Evolutionary conservation across 2,113 vertebrate species (phyloP).

Genomic region (Microcebus jonahi): DNA sequence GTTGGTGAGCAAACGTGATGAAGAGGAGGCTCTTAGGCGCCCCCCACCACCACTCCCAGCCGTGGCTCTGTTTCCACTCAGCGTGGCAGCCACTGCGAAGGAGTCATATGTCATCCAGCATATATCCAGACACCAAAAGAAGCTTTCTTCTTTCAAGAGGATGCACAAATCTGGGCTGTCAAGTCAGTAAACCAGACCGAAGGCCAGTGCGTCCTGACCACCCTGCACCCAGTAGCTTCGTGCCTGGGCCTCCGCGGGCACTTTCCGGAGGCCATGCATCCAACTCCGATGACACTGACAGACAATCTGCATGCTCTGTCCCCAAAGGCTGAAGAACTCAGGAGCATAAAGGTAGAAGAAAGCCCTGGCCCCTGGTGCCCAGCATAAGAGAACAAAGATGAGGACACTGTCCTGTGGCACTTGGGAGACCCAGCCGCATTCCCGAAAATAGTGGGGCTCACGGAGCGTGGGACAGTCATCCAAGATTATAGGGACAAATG

Average conservation of each 20-base stretch:
- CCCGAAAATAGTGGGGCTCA: not conserved
- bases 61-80: not conserved
- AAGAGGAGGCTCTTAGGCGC: not conserved
- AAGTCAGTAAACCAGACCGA: not conserved
- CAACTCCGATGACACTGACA: not conserved
- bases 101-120: not conserved
- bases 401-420: not conserved
- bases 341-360: not conserved
- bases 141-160: slow-evolving; percentile 19
- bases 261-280: not conserved
- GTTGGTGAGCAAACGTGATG: not conserved
- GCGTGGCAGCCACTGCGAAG: not conserved
- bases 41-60: not conserved
- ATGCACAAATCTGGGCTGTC: not conserved
- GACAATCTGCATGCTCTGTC: not conserved
- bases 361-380: not conserved
- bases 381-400: not conserved
- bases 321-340: not conserved
- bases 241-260: not conserved
- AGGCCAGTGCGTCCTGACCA: not conserved
- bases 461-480: not conserved
- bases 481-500: not conserved
- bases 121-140: not conserved
- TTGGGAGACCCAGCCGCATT: not conserved
- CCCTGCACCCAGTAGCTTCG: not conserved